phyloP scores from a whole-genome alignment of 2,888 invertebrate species.

The Graphium colonna region DNA sequence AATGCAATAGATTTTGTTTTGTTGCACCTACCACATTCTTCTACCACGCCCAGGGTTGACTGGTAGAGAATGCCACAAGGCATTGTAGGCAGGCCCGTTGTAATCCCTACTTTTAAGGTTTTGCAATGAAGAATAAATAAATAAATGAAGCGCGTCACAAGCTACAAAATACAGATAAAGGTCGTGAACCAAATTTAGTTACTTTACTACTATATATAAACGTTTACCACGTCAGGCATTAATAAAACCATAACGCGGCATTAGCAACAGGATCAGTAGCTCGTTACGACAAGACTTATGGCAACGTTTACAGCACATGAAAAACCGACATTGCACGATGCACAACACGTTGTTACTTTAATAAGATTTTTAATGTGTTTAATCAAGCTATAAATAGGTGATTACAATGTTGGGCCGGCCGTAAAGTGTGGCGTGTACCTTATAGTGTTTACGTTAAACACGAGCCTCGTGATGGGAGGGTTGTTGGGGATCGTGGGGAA shows the following conservation, averaged over 20 bases:
- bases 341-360: slow-evolving; percentile 21
- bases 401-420: slow-evolving; percentile 23
- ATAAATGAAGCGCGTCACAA: no score
- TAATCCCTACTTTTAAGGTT: no score
- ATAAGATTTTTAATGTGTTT: slow-evolving; percentile 25
- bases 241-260: slow-evolving; percentile 1
- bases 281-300: slow-evolving; percentile 30
- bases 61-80: no score
- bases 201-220: not conserved
- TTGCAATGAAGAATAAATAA: no score
- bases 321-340: slow-evolving; percentile 20
- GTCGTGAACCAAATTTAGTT: not conserved
- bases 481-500: slow-evolving; percentile 47
- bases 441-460: slow-evolving; percentile 49
- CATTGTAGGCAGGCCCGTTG: no score
- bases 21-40: no score
- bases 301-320: slow-evolving; percentile 27
- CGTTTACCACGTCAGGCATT: not conserved
- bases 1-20: no score
- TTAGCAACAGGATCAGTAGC: slow-evolving; percentile 25
- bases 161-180: not conserved
- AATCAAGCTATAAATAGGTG: slow-evolving; percentile 26
- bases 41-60: no score
- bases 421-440: slow-evolving; percentile 32
- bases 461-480: slow-evolving; percentile 44